These are phyloP conservation scores for Numida meleagris DNA, from an alignment of 2,113 vertebrate genomes.

Conservation along the genomic window DNA sequence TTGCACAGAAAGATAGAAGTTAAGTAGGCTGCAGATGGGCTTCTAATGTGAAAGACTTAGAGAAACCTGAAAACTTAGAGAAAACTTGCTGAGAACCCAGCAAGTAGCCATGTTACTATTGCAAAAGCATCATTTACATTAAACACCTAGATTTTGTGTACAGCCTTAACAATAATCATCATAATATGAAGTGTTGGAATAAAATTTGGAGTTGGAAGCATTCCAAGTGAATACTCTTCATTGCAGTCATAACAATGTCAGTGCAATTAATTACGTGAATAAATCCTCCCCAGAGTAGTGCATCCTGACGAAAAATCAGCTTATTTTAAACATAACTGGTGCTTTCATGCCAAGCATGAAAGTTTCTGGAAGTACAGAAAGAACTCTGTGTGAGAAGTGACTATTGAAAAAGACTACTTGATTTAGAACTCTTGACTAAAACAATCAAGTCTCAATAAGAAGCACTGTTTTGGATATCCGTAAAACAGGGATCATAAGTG, in stretches of 20 bases:
- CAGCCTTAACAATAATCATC: not conserved
- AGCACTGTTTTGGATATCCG: not conserved
- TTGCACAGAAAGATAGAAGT: not conserved
- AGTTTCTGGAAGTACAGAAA: not conserved
- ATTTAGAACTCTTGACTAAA: not conserved
- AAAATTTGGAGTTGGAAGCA: not conserved
- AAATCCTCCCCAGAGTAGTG: not conserved
- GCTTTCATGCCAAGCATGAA: not conserved
- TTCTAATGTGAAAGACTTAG: not conserved
- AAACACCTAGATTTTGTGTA: conserved; percentile 31
- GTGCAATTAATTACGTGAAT: not conserved
- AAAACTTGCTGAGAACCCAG: not conserved
- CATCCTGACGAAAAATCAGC: not conserved
- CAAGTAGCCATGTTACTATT: conserved; percentile 24
- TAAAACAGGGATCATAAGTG: rapidly evolving
- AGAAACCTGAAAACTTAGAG: not conserved
- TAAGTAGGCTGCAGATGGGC: conserved; percentile 6
- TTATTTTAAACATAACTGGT: not conserved
- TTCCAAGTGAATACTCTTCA: not conserved
- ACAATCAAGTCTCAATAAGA: not conserved
- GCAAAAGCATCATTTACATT: conserved; percentile 7
- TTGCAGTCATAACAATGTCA: not conserved
- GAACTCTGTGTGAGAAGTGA: not conserved
- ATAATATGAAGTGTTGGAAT: not conserved
- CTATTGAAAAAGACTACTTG: not conserved